A percentile compares a stretch with the other conserved stretches of the same genome.
Evolutionary conservation across 2,888 invertebrate species (phyloP).

Genomic region (Spisula solida): DNA sequence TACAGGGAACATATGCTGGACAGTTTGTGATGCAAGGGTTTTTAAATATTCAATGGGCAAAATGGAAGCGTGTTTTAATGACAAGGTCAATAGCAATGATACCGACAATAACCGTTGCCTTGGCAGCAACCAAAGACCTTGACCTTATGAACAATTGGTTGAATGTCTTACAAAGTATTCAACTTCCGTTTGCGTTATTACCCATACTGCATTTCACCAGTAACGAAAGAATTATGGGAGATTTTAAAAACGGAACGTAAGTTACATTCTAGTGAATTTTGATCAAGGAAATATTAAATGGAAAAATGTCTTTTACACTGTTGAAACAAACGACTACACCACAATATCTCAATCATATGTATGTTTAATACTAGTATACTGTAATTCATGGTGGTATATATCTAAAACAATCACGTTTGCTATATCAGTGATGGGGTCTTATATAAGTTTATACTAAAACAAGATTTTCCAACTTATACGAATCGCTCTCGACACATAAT

Average conservation of each 20-base stretch:
- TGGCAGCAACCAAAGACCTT: conserved; percentile 89
- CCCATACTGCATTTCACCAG: conserved; percentile 95
- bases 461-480: too few species aligned
- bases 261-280: conserved; percentile 6
- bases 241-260: conserved; percentile 92
- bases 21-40: conserved; percentile 96
- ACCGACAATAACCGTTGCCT: conserved; percentile 87
- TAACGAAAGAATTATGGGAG: conserved; percentile 93
- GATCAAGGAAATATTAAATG: too few species aligned
- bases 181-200: conserved; percentile 94
- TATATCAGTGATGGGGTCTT: too few species aligned
- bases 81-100: conserved; percentile 94
- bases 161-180: conserved; percentile 95
- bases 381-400: too few species aligned
- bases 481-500: too few species aligned
- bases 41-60: conserved; percentile 94
- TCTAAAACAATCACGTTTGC: too few species aligned
- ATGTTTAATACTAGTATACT: too few species aligned
- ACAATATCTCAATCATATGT: too few species aligned
- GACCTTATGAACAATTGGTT: conserved; percentile 94
- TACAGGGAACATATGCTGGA: conserved; percentile 92
- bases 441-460: too few species aligned
- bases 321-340: too few species aligned
- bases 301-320: too few species aligned
- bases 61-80: conserved; percentile 95